These are phyloP conservation scores for Scaptomyza cyrtandrae DNA, from an alignment of 2,888 invertebrate genomes.

Conservation along the genomic window DNA sequence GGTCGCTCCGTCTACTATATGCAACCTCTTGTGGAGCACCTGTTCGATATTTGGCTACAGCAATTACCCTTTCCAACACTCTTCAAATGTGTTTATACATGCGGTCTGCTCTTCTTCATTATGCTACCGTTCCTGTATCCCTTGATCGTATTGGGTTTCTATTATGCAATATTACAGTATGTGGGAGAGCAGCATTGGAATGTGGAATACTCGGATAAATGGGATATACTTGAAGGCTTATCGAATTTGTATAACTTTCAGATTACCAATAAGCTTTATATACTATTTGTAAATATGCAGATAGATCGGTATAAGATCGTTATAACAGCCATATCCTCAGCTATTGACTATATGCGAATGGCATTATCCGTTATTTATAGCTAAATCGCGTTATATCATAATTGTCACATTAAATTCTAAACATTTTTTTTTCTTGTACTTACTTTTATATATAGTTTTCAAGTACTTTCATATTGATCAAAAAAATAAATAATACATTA, in stretches of 20 bases:
- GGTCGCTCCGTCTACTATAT: constrained; percentile 73
- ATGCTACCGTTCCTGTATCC: constrained; percentile 67
- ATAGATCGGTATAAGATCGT: constrained; percentile 73
- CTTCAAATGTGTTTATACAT: constrained; percentile 68
- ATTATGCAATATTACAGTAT: constrained; percentile 68
- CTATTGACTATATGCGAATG: constrained; percentile 80
- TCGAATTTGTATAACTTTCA: constrained; percentile 53
- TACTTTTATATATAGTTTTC: too few species aligned
- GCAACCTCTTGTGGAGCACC: constrained; percentile 69
- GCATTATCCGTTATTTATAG: constrained; percentile 61
- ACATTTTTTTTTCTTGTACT: neutral
- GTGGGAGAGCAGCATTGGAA: constrained; percentile 62
- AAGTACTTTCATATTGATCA: neutral
- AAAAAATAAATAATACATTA: neutral
- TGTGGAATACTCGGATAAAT: constrained; percentile 28
- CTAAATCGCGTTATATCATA: neutral
- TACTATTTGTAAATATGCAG: constrained; percentile 67
- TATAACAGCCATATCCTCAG: constrained; percentile 68
- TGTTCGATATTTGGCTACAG: constrained; percentile 74
- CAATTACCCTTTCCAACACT: constrained; percentile 81
- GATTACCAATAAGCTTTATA: constrained; percentile 61
- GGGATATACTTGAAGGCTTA: constrained; percentile 60
- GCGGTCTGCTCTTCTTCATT: constrained; percentile 58
- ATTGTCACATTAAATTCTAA: constrained; percentile 2
- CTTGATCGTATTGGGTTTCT: constrained; percentile 50